Conservation (phyloP, 2,888 invertebrate genomes). For the Drosophila recens region DNA sequence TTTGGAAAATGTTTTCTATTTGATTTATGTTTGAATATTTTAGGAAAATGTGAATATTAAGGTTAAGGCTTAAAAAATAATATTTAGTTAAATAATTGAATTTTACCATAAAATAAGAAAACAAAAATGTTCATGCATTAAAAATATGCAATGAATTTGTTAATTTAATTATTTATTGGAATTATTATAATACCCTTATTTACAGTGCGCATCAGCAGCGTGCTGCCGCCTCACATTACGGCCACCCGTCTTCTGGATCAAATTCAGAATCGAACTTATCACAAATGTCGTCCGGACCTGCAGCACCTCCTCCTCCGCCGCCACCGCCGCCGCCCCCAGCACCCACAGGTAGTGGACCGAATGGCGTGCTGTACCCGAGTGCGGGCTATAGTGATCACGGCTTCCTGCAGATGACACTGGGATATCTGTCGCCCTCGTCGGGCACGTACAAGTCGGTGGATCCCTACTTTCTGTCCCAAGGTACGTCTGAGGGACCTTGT, state of each 20-base stretch:
- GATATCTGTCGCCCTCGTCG: constrained; percentile 88
- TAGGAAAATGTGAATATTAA: too few species aligned
- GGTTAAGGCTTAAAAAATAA: too few species aligned
- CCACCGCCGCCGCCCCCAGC: constrained; percentile 49
- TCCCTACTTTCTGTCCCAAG: constrained; percentile 91
- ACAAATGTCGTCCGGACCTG: constrained; percentile 39
- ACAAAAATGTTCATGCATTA: too few species aligned
- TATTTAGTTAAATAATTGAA: too few species aligned
- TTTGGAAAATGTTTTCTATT: too few species aligned
- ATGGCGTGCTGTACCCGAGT: constrained; percentile 83
- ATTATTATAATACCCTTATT: background rate
- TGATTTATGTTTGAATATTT: too few species aligned
- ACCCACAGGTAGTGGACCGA: constrained; percentile 54
- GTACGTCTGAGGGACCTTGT: constrained; percentile 82
- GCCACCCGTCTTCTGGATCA: constrained; percentile 26
- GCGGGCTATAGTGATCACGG: constrained; percentile 86
- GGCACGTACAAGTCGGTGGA: constrained; percentile 90
- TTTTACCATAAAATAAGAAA: too few species aligned
- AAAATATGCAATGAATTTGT: too few species aligned
- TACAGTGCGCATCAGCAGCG: constrained; percentile 54
- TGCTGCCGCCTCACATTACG: constrained; percentile 58
- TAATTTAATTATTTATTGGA: too few species aligned
- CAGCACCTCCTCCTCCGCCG: constrained; percentile 30
- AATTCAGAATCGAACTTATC: constrained; percentile 39
- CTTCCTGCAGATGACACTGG: constrained; percentile 89